Conservation (phyloP, 2,797 vertebrate species). For the Sciurus vulgaris region DNA sequence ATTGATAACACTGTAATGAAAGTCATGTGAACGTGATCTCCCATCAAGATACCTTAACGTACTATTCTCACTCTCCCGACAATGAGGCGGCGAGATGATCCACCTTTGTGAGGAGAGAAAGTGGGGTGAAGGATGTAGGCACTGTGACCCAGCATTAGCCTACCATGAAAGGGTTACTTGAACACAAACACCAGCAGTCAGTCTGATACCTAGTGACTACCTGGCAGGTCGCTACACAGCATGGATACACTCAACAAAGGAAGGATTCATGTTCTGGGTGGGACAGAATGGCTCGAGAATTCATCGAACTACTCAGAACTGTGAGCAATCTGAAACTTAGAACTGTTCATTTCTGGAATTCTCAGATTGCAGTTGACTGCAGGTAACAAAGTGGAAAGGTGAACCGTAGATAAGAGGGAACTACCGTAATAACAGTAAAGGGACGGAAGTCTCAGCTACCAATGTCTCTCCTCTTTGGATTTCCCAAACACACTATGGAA, state of each 20-base stretch:
- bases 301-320: background rate
- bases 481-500: background rate
- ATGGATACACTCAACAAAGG: background rate
- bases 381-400: background rate
- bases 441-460: background rate
- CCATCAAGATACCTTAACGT: background rate
- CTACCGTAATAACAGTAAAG: background rate
- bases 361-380: background rate
- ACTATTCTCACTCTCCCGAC: accelerated
- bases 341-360: background rate
- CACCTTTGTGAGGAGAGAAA: background rate
- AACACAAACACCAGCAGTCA: background rate
- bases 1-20: background rate
- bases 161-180: background rate
- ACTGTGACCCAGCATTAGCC: background rate
- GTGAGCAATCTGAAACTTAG: background rate
- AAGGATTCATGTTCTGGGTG: background rate
- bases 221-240: background rate
- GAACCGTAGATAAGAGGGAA: background rate
- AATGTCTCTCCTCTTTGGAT: background rate
- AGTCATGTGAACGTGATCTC: background rate
- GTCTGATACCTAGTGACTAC: background rate
- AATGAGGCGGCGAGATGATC: background rate
- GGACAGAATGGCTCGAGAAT: background rate
- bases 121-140: background rate